A percentile compares a stretch with the other conserved stretches of the same genome.
Evolutionary conservation across 2,113 vertebrate species (phyloP).

Genomic region (Elephantulus edwardii): DNA sequence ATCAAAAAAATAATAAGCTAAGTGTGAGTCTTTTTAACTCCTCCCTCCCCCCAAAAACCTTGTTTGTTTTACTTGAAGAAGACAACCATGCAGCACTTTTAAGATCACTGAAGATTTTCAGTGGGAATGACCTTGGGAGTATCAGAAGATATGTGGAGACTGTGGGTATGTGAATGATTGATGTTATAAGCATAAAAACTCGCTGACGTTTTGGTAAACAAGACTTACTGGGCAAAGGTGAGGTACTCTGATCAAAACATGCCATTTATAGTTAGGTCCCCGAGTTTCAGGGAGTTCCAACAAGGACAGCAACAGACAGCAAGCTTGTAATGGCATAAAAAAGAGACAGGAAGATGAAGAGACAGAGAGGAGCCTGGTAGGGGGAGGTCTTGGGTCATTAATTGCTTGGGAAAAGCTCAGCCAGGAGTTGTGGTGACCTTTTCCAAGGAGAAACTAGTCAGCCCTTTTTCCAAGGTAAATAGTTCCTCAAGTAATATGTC

Average conservation of each 20-base stretch:
- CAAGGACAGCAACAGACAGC: background rate
- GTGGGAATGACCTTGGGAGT: background rate
- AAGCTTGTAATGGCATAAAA: background rate
- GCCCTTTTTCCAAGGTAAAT: background rate
- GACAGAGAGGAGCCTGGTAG: background rate
- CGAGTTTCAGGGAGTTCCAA: background rate
- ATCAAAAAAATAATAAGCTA: background rate
- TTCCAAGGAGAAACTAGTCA: background rate
- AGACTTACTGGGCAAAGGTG: background rate
- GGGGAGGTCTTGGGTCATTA: background rate
- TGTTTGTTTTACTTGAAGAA: background rate
- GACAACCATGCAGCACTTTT: background rate
- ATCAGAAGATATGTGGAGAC: background rate
- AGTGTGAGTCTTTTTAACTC: background rate
- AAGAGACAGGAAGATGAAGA: background rate
- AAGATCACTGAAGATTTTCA: background rate
- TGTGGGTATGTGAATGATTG: background rate
- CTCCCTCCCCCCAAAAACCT: background rate
- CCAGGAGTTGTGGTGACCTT: background rate
- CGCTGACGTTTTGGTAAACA: no score
- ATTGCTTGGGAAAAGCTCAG: conserved; percentile 39
- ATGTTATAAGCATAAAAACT: background rate
- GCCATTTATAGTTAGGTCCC: background rate
- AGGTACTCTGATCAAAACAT: background rate
- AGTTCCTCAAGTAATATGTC: background rate